A percentile compares a stretch with the other conserved stretches of the same genome.
Evolutionary conservation across 2,888 invertebrate genomes (phyloP).

Genomic region (Trissolcus japonicus): DNA sequence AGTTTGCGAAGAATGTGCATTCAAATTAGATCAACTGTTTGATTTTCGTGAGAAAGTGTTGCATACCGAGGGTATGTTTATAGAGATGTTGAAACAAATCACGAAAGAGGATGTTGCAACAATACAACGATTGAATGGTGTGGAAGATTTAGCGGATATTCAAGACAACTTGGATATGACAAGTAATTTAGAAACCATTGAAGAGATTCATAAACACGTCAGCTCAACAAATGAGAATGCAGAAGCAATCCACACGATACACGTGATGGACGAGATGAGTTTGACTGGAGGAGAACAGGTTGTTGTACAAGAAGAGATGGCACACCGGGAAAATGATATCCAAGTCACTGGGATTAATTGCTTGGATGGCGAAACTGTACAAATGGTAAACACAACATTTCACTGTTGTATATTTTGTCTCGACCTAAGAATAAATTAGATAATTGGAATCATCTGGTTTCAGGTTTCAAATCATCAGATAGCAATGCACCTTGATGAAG

Average conservation of each 20-base stretch:
- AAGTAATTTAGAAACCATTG: conserved; percentile 63
- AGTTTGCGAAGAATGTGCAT: conserved; percentile 79
- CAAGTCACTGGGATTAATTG: conserved; percentile 70
- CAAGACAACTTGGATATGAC: conserved; percentile 63
- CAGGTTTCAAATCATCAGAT: conserved; percentile 73
- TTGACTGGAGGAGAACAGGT: conserved; percentile 70
- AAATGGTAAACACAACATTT: conserved; percentile 65
- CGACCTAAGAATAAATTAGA: not conserved
- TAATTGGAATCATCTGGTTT: conserved; percentile 3
- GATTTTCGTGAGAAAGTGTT: conserved; percentile 79
- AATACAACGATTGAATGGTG: conserved; percentile 61
- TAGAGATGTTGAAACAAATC: conserved; percentile 73
- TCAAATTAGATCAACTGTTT: conserved; percentile 79
- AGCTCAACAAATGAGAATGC: conserved; percentile 56
- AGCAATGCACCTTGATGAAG: conserved; percentile 71
- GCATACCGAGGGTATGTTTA: conserved; percentile 78
- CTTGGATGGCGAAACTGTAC: conserved; percentile 71
- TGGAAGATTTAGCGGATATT: conserved; percentile 64
- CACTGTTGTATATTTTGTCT: not conserved
- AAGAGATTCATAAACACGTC: conserved; percentile 62
- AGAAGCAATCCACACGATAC: conserved; percentile 66
- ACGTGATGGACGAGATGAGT: conserved; percentile 72
- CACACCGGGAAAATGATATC: conserved; percentile 66
- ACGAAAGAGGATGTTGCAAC: conserved; percentile 63
- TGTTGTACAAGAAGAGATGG: conserved; percentile 70